A percentile compares a stretch with the other conserved stretches of the same genome.
Conservation (phyloP, 2,888 invertebrate species). For the Trachelus troglodyta region DNA sequence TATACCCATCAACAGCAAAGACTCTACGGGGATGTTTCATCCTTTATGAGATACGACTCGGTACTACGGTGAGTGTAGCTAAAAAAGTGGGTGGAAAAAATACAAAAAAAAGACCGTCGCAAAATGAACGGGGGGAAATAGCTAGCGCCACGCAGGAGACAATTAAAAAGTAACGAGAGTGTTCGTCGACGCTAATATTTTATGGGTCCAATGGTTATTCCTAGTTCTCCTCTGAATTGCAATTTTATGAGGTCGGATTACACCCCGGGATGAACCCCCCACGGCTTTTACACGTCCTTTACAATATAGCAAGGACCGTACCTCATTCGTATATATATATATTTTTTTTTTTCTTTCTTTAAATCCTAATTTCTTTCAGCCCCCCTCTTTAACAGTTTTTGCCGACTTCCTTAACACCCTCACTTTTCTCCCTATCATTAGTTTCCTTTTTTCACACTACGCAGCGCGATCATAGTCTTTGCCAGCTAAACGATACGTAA, state of each 20-base stretch:
- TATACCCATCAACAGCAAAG: background rate
- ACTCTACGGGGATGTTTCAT: background rate
- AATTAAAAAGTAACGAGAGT: conserved; percentile 30
- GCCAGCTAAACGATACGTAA: background rate
- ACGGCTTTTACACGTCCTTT: background rate
- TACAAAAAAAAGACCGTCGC: background rate
- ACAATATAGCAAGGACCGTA: background rate
- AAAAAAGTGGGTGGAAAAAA: background rate
- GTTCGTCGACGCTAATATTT: conserved; percentile 27
- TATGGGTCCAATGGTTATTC: conserved; percentile 26
- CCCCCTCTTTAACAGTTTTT: background rate
- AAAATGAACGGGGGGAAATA: background rate
- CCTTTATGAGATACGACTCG: background rate
- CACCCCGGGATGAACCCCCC: conserved; percentile 6
- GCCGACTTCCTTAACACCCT: background rate
- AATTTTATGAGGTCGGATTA: conserved; percentile 39
- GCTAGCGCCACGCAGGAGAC: background rate
- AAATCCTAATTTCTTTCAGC: background rate
- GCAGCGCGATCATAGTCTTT: background rate
- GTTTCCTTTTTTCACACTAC: background rate
- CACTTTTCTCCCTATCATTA: background rate
- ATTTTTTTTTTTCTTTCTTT: background rate
- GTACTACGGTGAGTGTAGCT: background rate
- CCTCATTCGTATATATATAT: background rate
- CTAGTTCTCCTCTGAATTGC: conserved; percentile 24